Evolutionary conservation across 2,888 invertebrate species (phyloP), one percentile per base, ranked within the genome.

Genomic region (Acrobeloides nanus): DNA sequence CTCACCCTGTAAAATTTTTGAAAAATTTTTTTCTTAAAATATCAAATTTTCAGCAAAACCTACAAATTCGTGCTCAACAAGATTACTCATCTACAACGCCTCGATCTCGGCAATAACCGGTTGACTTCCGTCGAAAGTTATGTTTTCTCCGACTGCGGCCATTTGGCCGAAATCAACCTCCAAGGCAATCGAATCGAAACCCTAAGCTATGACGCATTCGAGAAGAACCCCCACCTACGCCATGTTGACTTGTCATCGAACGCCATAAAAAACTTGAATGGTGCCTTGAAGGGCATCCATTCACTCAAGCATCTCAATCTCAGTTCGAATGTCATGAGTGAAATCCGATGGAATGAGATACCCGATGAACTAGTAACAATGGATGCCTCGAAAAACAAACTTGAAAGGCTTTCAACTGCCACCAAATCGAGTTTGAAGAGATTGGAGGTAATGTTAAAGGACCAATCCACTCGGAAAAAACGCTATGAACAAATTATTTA

Each of bases 271-370:
- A 31, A 48, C 45, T 53, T 85, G 87, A 59, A 85, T 87, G 1
- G 85, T 84, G 80, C 89, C 45, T 86, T 90, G 73, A 82, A 85
- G n/a, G 85, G 86, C 75, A 79, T 89, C 62, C 84, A 84, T 65
- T 86, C 84, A 72, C 78, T 90, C 61, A 81, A 84, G 62, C 84
- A 84, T n/a, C 27, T 64, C 15, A 58, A 64, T 40, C 26, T 64
- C 2, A 49, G 47, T 31, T 18, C 24, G 7, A 63, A 63, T 45
- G 20, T 18, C n/a, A 25, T 62, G 15, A 38, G 37, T 26, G 37
- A 32, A 17, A 27, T 61, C 23, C 45, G 64, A 10, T 55, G 63
- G 61, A 26, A 23, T 24, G 55, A 63, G 34, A 38, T 60, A 15
- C 59, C 62, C 20, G 38, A 41, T 24, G 42, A 40, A 25, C 38